Base-by-base conservation (phyloP, 2,888 invertebrate species). In the Hypsopygia costalis region DNA sequence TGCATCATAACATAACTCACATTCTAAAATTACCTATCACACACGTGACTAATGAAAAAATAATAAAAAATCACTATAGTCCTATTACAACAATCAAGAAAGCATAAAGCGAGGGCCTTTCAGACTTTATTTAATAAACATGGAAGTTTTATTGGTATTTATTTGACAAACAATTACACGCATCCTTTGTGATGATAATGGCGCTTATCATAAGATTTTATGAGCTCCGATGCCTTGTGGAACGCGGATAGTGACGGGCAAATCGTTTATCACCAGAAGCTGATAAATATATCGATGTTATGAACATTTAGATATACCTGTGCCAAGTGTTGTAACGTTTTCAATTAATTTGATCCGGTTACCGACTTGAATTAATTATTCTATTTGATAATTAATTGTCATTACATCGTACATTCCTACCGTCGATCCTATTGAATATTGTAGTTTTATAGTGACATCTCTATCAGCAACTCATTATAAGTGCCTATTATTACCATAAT, bases 121-220 rank as follows among this genome's bases (percentile, higher is more conserved):
- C 55, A 58, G 74, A 75, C 75, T 81, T 80, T 83, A 81, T 83
- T 87, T 85, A 85, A 86, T 87, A 86, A 85, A 86, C 80, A 81
- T 81, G 75, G 72, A 76, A 71, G 64, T 79, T 85, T 86, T 86
- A 85, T 85, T 86, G 80, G 63, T 82, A 87, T 87, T 88, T 87
- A 88, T 88, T 85, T 86, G 87, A 88, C 87, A 87, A 87, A 87
- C 85, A 88, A 87, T 86, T 82, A 87, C 80, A 81, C 75, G 83
- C 75, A 73, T 79, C 85, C 72, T 85, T 88, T 88, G 86, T 85
- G 82, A 85, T 86, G 77, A 78, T 83, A 85, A 87, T 86, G 78
- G 81, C 57, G 66, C 69, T 79, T 83, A 85, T 82, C 86, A 68
- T 77, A 79, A 81, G 67, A 69, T 82, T 87, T 87, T 87, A 87